phyloP scores from a whole-genome alignment of 2,113 vertebrate genomes.

The Cyanoderma ruficeps region DNA sequence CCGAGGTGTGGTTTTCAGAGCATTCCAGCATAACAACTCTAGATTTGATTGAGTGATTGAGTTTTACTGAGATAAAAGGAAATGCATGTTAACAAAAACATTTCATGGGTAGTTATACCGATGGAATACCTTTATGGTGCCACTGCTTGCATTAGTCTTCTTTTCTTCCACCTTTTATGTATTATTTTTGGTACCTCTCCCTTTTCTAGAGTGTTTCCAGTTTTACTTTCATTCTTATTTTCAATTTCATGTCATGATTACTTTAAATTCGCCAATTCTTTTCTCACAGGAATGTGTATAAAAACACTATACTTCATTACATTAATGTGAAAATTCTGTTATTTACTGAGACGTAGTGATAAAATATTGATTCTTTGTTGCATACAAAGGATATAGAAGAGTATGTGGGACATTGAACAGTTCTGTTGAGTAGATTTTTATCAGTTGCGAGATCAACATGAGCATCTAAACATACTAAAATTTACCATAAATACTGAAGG shows the following conservation, averaged over 20 bases:
- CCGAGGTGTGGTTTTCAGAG: background rate
- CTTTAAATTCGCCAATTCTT: background rate
- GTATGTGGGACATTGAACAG: background rate
- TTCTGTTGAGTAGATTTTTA: background rate
- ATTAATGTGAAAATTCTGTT: background rate
- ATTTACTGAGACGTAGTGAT: background rate
- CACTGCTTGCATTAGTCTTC: background rate
- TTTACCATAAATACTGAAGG: background rate
- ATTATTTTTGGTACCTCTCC: background rate
- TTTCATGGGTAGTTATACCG: background rate
- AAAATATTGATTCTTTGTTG: background rate
- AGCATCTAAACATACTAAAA: background rate
- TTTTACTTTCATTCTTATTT: background rate
- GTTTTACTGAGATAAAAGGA: background rate
- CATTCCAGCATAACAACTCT: background rate
- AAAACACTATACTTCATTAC: background rate
- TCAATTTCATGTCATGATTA: background rate
- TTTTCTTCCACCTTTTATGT: background rate
- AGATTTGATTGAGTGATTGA: background rate
- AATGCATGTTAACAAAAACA: background rate
- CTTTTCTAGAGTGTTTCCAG: background rate
- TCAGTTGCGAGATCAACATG: background rate
- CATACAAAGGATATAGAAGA: background rate
- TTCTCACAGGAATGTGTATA: background rate
- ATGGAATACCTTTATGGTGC: background rate